Base-by-base conservation (phyloP, 2,888 invertebrate species). In the Nycteola revayana region DNA sequence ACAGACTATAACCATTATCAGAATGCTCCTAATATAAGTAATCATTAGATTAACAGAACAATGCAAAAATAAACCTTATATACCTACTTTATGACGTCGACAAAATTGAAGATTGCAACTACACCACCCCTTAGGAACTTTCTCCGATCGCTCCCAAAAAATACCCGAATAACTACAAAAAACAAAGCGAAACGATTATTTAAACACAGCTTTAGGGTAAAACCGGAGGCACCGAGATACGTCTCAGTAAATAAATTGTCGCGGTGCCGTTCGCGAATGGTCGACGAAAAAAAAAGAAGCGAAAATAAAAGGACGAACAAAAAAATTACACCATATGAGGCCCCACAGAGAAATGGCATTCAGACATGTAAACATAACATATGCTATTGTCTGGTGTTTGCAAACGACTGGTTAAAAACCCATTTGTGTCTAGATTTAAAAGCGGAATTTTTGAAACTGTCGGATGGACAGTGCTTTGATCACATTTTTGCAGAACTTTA, bases 211-310 rank as follows among this genome's bases (percentile, higher is more conserved):
- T 68, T 47, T 56, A 43, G 63, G 63, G 61, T 59, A 65, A 66
- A 70, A 67, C 40, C 41, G 25, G 27, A 37, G 21, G 49, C 41
- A 50, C 52, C 53, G 43, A 43, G 73, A 76, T 73, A 77, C 57
- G 72, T 68, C 68, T 63, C 60, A 58, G 59, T 67, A 68, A 77
- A 81, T 80, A 81, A 75, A 79, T 80, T 67, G 77, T 65, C 62
- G 63, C 46, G 51, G 62, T 51, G 35, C 46, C 43, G 49, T 34
- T 32, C 39, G 45, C 41, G 40, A 52, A 58, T 43, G 51, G 27
- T 25, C 10, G 28, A 21, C 22, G 32, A 24, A 40, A 55, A 57
- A 55, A 39, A 36, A 11, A 10, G n/a, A n/a, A n/a, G n/a, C n/a
- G n/a, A n/a, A n/a, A n/a, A n/a, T n/a, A n/a, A n/a, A n/a, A n/a